A percentile compares a stretch with the other conserved stretches of the same genome.
phyloP scores from a whole-genome alignment of 2,888 invertebrate genomes.

The Eulithis testata region DNA sequence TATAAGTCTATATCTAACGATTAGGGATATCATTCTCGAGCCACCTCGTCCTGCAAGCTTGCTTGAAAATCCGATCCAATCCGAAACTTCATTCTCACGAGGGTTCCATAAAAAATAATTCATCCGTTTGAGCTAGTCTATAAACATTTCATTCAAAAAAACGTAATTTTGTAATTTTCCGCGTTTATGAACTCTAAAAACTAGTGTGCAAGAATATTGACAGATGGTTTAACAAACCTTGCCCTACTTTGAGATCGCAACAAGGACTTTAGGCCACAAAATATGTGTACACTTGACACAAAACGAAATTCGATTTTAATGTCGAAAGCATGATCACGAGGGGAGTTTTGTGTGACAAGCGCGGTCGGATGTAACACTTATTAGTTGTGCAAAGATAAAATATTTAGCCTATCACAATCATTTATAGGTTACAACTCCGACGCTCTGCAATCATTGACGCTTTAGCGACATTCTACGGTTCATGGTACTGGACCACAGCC shows the following conservation, averaged over 20 bases:
- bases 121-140: constrained; percentile 23
- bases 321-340: constrained; percentile 56
- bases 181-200: constrained; percentile 18
- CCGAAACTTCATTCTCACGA: constrained; percentile 30
- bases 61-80: constrained; percentile 43
- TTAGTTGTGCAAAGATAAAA: constrained; percentile 31
- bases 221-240: constrained; percentile 25
- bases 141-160: constrained; percentile 14
- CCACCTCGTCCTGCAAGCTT: constrained; percentile 49
- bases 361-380: constrained; percentile 49
- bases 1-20: constrained; percentile 77
- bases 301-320: constrained; percentile 26
- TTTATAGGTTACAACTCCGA: constrained; percentile 52
- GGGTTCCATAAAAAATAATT: constrained; percentile 45
- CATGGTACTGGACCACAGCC: constrained; percentile 60
- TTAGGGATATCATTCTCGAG: constrained; percentile 57
- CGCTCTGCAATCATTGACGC: constrained; percentile 46
- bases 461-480: constrained; percentile 46
- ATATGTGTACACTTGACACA: constrained; percentile 34
- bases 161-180: constrained; percentile 2
- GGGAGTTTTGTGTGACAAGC: constrained; percentile 48
- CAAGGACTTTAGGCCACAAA: constrained; percentile 54
- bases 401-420: constrained; percentile 45
- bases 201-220: constrained; percentile 9
- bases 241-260: constrained; percentile 47